phyloP scores from a whole-genome alignment of 37 sponge, comb jelly and placozoan species.

The Beroe forskalii region DNA sequence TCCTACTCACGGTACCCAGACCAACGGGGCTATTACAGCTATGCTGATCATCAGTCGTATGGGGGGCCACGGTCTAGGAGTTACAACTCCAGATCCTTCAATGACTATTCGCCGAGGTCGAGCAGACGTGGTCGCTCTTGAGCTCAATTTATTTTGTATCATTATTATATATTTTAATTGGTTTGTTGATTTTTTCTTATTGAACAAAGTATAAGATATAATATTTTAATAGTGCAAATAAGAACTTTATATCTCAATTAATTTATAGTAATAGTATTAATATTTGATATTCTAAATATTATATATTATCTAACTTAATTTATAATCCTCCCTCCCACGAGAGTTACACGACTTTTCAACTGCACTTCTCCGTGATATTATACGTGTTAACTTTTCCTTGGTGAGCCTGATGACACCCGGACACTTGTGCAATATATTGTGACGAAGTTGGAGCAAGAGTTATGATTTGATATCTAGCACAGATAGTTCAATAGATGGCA shows the following conservation, averaged over 20 bases:
- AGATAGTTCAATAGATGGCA: too few relatives aligned
- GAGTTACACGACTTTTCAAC: neutral
- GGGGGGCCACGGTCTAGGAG: conserved; percentile 4
- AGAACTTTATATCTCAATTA: conserved; percentile 53
- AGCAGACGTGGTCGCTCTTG: conserved; percentile 63
- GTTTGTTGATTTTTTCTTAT: conserved; percentile 64
- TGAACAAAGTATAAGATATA: conserved; percentile 61
- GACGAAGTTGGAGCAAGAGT: too few relatives aligned
- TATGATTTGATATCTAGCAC: too few relatives aligned
- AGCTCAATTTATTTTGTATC: conserved; percentile 51
- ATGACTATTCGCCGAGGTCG: conserved; percentile 49
- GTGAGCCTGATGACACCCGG: too few relatives aligned
- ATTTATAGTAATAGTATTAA: conserved; percentile 63
- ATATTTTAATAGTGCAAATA: conserved; percentile 63
- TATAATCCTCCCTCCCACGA: neutral
- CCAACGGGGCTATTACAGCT: conserved; percentile 21
- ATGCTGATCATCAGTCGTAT: conserved; percentile 32
- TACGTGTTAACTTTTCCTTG: too few relatives aligned
- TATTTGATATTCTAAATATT: conserved; percentile 55
- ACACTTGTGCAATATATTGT: too few relatives aligned
- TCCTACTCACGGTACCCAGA: conserved; percentile 35
- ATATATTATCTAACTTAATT: conserved; percentile 59
- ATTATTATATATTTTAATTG: conserved; percentile 62
- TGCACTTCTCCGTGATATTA: neutral
- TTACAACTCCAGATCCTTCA: conserved; percentile 7